A percentile compares a stretch with the other conserved stretches of the same genome.
These are phyloP conservation scores for Cecidostiba fungosa DNA, from an alignment of 2,888 invertebrate species.

Conservation along the genomic window DNA sequence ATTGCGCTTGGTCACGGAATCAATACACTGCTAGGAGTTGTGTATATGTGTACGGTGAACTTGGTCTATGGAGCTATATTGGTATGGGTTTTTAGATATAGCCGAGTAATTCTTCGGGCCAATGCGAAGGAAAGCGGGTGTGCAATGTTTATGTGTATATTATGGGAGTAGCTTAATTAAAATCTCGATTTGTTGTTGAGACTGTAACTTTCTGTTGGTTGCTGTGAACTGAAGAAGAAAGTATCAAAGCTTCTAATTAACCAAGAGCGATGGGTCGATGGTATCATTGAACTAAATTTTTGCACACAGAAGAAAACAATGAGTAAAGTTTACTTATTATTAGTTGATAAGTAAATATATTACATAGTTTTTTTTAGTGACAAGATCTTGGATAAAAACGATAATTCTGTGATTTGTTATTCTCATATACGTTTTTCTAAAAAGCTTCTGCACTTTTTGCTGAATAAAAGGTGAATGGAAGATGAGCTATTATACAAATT, in stretches of 20 bases:
- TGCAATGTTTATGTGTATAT: constrained; percentile 1
- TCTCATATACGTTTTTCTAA: too few relatives aligned
- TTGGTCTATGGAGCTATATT: constrained; percentile 8
- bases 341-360: too few relatives aligned
- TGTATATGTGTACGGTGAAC: constrained; percentile 6
- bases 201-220: too few relatives aligned
- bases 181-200: background rate
- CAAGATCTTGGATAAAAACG: too few relatives aligned
- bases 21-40: background rate
- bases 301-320: too few relatives aligned
- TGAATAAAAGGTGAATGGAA: too few relatives aligned
- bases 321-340: too few relatives aligned
- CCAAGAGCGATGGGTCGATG: background rate
- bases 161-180: background rate
- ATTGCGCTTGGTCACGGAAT: constrained; percentile 49
- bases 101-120: background rate
- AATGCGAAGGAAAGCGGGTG: constrained; percentile 1
- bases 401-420: too few relatives aligned
- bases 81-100: background rate
- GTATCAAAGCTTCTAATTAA: background rate
- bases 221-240: background rate
- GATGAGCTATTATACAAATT: too few relatives aligned
- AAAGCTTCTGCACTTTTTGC: too few relatives aligned
- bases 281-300: background rate
- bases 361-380: too few relatives aligned